Base-by-base conservation (phyloP, 92 coral and sea anemone species). In the Scolanthus callimorphus region DNA sequence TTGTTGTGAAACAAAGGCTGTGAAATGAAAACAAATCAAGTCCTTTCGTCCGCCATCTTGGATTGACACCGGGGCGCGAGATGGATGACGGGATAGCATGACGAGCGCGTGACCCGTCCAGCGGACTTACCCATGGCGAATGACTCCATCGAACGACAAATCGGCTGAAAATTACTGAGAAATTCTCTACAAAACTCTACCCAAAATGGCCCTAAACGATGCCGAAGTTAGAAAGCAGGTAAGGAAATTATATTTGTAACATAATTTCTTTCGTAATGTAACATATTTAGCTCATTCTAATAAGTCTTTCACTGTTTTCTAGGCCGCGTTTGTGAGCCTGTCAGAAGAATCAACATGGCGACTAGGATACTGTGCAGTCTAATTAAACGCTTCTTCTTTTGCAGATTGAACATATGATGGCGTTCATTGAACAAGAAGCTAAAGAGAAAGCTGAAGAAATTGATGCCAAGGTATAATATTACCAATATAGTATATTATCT, bases 391-490 rank as follows among this genome's bases (percentile, higher is more conserved):
- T n/a, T n/a, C n/a, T n/a, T n/a, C n/a, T n/a, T n/a, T 49, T 53
- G 39, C 31, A 92, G 98, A 92, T 92, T 51, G 89, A 84, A 54
- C 98, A 92, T 50, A 92, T 92, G 98, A 92, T 92, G 98, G 88
- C 83, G 34, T 92, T 92, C 59, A 92, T 92, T 25, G 96, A 92
- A 62, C 98, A 92, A 69, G 98, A 92, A 51, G 98, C 98, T 20
- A 92, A 92, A 53, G 98, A 92, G 51, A 92, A 92, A 63, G 96
- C 88, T 0, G 98, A 92, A 59, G 98, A 92, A 55, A 92, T 92
- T 34, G 98, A 92, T 52, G 87, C 96, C 11, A 92, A 92, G 96
- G 98, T 92, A 48, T 4, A 20, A 8, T 13, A 47, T 21, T 25
- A 2, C 3, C 28, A 25, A n/a, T 38, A 19, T 37, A 17, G 4